These are phyloP conservation scores for Chroicocephalus ridibundus DNA, from an alignment of 2,113 vertebrate species.

Conservation along the genomic window DNA sequence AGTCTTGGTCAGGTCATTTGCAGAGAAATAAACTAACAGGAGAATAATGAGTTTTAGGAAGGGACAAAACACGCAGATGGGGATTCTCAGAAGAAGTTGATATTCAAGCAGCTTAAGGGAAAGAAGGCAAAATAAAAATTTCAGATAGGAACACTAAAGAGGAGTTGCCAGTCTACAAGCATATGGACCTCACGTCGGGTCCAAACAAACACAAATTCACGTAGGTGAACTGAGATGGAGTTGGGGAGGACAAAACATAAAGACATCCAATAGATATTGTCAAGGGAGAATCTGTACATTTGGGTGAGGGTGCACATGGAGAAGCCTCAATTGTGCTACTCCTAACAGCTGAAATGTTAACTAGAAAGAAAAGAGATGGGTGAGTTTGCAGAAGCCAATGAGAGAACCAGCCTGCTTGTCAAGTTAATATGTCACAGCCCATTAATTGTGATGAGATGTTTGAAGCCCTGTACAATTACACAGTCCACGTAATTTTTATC, in stretches of 20 bases:
- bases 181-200: neutral
- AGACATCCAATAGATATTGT: neutral
- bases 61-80: neutral
- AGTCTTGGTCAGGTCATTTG: neutral
- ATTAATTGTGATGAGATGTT: neutral
- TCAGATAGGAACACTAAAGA: neutral
- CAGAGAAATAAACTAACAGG: neutral
- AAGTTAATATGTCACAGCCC: neutral
- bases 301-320: neutral
- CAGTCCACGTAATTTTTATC: neutral
- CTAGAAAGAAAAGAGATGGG: neutral
- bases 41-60: neutral
- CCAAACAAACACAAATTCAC: neutral
- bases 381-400: neutral
- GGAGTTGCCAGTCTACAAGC: neutral
- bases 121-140: neutral
- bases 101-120: neutral
- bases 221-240: neutral
- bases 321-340: neutral
- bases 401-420: neutral
- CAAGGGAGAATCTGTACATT: neutral
- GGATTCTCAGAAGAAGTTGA: neutral
- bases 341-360: neutral
- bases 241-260: neutral
- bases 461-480: neutral